Evolutionary conservation across 2,113 vertebrate species (phyloP).

Genomic region (Anolis sagrei): DNA sequence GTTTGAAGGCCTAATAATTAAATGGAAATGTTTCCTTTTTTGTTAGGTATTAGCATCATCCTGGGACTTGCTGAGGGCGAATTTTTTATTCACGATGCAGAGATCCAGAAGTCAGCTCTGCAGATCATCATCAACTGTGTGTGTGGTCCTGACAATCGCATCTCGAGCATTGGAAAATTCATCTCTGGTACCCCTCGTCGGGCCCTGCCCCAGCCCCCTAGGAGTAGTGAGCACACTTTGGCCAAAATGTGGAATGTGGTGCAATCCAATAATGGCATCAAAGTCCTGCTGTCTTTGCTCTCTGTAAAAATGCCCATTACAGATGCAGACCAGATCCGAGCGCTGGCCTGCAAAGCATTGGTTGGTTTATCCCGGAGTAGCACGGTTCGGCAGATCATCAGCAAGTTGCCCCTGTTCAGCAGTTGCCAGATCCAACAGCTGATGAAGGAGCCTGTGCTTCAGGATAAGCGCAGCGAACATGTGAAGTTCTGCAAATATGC

Average conservation of each 20-base stretch:
- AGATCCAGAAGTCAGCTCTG: constrained; percentile 98
- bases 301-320: constrained; percentile 98
- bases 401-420: constrained; percentile 97
- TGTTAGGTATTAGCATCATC: constrained; percentile 95
- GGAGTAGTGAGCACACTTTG: constrained; percentile 90
- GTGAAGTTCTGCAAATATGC: constrained; percentile 98
- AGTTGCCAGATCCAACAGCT: constrained; percentile 98
- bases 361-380: constrained; percentile 93
- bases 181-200: constrained; percentile 93
- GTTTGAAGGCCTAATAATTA: neutral
- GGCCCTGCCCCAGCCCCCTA: constrained; percentile 88
- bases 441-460: constrained; percentile 97
- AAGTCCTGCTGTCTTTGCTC: constrained; percentile 93
- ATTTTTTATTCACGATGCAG: constrained; percentile 96
- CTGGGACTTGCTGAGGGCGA: constrained; percentile 97
- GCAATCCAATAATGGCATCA: constrained; percentile 98
- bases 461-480: constrained; percentile 98
- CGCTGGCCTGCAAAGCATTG: constrained; percentile 92
- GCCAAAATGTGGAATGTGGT: constrained; percentile 99
- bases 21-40: constrained; percentile 4
- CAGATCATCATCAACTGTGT: constrained; percentile 98
- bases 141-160: constrained; percentile 94
- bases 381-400: constrained; percentile 95
- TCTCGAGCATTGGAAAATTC: constrained; percentile 96
- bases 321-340: constrained; percentile 96